phyloP scores from a whole-genome alignment of 2,113 vertebrate species.

The Dolichotis patagonum region DNA sequence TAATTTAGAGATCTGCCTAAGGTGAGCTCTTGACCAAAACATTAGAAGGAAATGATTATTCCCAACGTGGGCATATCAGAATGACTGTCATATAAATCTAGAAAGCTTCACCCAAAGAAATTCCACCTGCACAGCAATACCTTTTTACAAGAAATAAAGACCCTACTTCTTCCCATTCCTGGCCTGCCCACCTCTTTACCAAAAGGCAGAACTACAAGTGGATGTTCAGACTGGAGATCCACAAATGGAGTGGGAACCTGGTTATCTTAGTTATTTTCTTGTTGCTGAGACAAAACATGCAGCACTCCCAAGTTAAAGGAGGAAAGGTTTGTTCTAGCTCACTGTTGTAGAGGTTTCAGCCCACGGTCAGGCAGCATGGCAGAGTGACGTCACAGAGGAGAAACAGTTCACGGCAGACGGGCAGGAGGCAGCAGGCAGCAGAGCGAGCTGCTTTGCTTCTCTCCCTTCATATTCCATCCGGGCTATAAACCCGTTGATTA shows the following conservation, averaged over 20 bases:
- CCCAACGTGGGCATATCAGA: not conserved
- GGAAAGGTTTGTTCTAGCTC: not conserved
- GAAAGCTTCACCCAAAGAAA: not conserved
- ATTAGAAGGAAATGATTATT: not conserved
- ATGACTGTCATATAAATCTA: not conserved
- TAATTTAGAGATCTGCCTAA: constrained; percentile 22
- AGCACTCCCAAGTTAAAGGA: not conserved
- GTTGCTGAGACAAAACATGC: not conserved
- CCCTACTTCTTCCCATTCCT: not conserved
- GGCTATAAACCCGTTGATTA: not conserved
- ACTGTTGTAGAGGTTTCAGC: not conserved
- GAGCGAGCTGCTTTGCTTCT: not conserved
- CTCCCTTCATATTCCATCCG: not conserved
- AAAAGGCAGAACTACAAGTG: not conserved
- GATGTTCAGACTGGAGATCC: not conserved
- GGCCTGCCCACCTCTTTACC: not conserved
- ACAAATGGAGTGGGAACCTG: not conserved
- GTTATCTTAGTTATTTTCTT: not conserved
- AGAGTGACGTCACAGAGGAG: not conserved
- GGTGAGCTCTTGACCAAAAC: not conserved
- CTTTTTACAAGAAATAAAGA: not conserved
- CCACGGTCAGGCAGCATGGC: not conserved
- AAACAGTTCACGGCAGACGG: not conserved
- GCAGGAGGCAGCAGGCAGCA: not conserved
- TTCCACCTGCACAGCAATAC: not conserved